Evolutionary conservation across 2,797 vertebrate species (phyloP), one percentile per base, ranked within the genome.

Genomic region (Coreius guichenoti): DNA sequence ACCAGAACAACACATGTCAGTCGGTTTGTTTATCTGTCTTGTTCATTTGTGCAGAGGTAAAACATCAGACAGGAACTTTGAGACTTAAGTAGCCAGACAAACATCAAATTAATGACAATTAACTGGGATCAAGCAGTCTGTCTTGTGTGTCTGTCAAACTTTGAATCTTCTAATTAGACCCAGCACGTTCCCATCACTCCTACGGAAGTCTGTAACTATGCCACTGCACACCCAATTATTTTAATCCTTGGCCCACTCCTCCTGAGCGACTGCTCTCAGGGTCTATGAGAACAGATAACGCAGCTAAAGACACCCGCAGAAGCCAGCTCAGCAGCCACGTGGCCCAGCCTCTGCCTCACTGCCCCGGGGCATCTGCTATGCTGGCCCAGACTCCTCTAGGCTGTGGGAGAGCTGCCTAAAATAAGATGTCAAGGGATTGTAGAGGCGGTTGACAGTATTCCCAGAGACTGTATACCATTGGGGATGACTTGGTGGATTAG

Each of bases 171-270:
- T 96, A 96, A 97, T 97, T 96, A 95, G 95, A 95, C 94, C 16
- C 96, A 96, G 96, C 96, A 94, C 90, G 94, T 91, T n/a, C 58
- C 91, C 87, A 91, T 94, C 93, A 93, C 94, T 92, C 91, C 94
- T 80, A 63, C 89, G 92, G 95, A 67, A 95, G 94, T 91, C 92
- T 94, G 92, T 96, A 94, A 94, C 92, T 93, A 91, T 95, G 94
- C 94, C 93, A 88, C 89, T 54, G 90, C 93, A 95, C 92, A 92
- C 94, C 92, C 92, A 93, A 93, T 96, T 94, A 93, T 92, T 91
- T 93, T 95, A 97, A 97, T 97, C 95, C 94, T 94, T 93, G 94
- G 96, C 96, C 97, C 95, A 93, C 94, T 93, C 83, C 29, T 83
- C 88, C 80, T 63, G 85, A 86, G 74, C 49, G 9, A 36, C 61